Evolutionary conservation across 2,888 invertebrate genomes (phyloP).

Genomic region (Philereme transversata): DNA sequence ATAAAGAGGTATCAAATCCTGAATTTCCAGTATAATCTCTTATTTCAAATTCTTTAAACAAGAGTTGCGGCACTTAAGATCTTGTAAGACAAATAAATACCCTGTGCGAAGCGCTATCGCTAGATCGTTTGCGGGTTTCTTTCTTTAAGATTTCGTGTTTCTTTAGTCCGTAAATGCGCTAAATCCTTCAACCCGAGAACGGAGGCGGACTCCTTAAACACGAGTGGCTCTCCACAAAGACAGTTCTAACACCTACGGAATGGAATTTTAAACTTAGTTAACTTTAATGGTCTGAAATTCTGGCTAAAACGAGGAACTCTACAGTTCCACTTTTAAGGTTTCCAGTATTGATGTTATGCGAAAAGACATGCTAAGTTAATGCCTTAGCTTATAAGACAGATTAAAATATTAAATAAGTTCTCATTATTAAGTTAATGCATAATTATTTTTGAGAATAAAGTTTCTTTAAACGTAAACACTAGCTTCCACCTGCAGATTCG

Average conservation of each 20-base stretch:
- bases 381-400: too few relatives aligned
- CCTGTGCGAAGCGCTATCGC: conserved; percentile 49
- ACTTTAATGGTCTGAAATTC: conserved; percentile 27
- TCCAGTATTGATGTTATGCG: too few relatives aligned
- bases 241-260: conserved; percentile 56
- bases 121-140: conserved; percentile 51
- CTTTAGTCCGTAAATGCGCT: conserved; percentile 58
- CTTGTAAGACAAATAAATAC: conserved; percentile 61
- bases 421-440: too few relatives aligned
- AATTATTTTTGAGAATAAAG: too few relatives aligned
- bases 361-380: too few relatives aligned
- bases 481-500: too few relatives aligned
- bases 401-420: too few relatives aligned
- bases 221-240: conserved; percentile 56
- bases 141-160: conserved; percentile 52
- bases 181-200: conserved; percentile 67
- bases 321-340: too few relatives aligned
- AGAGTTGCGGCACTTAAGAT: conserved; percentile 37
- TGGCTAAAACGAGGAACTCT: not conserved
- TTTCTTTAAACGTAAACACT: too few relatives aligned
- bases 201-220: conserved; percentile 67
- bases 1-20: too few relatives aligned
- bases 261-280: conserved; percentile 66
- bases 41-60: conserved; percentile 8
- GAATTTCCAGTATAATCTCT: not conserved